These are phyloP conservation scores for Hydrolagus colliei DNA, from an alignment of 2,797 vertebrate species.

Conservation along the genomic window DNA sequence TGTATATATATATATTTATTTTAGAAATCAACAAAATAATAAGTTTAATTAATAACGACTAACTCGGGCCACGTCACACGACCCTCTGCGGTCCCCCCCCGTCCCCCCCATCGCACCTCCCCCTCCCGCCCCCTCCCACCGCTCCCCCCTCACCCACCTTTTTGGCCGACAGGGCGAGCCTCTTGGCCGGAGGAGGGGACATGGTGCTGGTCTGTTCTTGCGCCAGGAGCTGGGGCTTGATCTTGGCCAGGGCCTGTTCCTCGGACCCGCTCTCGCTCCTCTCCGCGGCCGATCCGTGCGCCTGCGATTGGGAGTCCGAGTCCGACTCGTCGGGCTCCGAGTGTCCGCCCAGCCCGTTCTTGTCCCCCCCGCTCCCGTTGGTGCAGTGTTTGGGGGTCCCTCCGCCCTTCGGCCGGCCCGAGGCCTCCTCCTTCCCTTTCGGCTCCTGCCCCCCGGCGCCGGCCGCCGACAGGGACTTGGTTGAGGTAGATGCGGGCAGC, in stretches of 20 bases:
- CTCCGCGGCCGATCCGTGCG: not conserved
- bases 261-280: constrained; percentile 32
- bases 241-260: constrained; percentile 54
- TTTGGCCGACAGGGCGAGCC: constrained; percentile 74
- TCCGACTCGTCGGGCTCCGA: constrained; percentile 41
- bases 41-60: too few relatives aligned
- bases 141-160: constrained; percentile 64
- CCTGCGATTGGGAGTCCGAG: constrained; percentile 36
- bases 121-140: not conserved
- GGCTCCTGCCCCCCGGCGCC: constrained; percentile 33
- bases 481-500: constrained; percentile 63
- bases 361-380: constrained; percentile 36
- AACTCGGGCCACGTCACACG: too few relatives aligned
- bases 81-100: too few relatives aligned
- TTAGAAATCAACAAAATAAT: too few relatives aligned
- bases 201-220: constrained; percentile 61
- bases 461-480: constrained; percentile 61
- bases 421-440: constrained; percentile 41
- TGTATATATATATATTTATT: too few relatives aligned
- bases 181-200: constrained; percentile 80
- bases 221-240: constrained; percentile 57
- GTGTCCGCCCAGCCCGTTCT: constrained; percentile 47
- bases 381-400: constrained; percentile 39
- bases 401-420: constrained; percentile 41
- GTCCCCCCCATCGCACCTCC: not conserved